Evolutionary conservation across 2,797 vertebrate species (phyloP).

Genomic region (Centroberyx gerrardi): DNA sequence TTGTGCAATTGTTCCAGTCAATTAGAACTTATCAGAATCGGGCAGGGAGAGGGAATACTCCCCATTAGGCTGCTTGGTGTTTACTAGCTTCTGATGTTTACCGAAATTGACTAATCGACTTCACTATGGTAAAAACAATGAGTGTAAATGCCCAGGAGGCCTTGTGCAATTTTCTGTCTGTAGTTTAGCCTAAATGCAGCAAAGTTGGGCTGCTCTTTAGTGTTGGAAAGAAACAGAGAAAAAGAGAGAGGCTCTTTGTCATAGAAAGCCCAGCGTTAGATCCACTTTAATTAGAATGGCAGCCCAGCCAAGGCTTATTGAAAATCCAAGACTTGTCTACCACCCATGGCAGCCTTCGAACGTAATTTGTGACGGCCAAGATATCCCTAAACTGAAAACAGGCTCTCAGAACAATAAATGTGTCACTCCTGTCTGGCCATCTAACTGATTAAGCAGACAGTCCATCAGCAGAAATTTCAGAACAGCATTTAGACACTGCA

Average conservation of each 20-base stretch:
- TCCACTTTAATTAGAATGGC: conserved; percentile 59
- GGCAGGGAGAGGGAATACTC: conserved; percentile 60
- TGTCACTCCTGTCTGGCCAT: conserved; percentile 42
- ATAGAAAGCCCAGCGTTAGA: conserved; percentile 43
- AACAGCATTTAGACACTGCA: conserved; percentile 15
- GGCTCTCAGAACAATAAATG: conserved; percentile 57
- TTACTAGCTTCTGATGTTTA: conserved; percentile 67
- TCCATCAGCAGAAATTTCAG: conserved; percentile 38
- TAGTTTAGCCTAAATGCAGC: conserved; percentile 49
- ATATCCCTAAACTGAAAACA: conserved; percentile 58
- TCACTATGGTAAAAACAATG: conserved; percentile 66
- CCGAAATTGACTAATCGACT: conserved; percentile 74
- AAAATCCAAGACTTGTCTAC: conserved; percentile 51
- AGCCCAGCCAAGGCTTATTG: conserved; percentile 50
- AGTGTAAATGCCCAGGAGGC: conserved; percentile 60
- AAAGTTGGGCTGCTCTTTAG: conserved; percentile 36
- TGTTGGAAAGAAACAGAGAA: conserved; percentile 24
- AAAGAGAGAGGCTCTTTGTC: conserved; percentile 39
- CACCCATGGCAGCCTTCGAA: conserved; percentile 41
- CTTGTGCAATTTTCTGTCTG: conserved; percentile 50
- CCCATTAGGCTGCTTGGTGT: conserved; percentile 61
- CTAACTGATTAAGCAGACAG: conserved; percentile 36
- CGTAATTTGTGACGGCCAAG: conserved; percentile 54
- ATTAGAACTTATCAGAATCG: conserved; percentile 73
- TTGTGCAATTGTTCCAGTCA: conserved; percentile 70